A percentile compares a stretch with the other conserved stretches of the same genome.
Evolutionary conservation across 2,113 vertebrate species (phyloP).

Genomic region (Cheilinus undulatus): DNA sequence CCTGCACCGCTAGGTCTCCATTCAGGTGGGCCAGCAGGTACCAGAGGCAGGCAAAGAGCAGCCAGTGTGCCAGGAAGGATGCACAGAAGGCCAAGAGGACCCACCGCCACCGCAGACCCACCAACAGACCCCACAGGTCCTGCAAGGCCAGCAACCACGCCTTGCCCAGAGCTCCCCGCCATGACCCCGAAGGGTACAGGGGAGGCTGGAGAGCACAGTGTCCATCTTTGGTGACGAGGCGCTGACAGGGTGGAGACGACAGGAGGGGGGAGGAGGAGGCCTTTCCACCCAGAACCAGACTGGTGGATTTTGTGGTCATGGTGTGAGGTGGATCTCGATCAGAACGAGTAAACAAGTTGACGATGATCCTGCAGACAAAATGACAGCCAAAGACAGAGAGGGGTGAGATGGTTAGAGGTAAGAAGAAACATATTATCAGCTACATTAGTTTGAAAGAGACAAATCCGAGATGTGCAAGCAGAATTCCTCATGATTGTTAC

Average conservation of each 20-base stretch:
- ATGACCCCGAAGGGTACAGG: slow-evolving; percentile 50
- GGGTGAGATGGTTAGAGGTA: no score
- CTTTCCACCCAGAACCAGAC: slow-evolving; percentile 81
- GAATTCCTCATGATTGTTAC: no score
- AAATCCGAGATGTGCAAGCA: no score
- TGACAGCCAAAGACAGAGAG: slow-evolving; percentile 15
- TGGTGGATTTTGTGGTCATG: slow-evolving; percentile 78
- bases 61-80: slow-evolving; percentile 95
- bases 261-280: slow-evolving; percentile 87
- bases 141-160: slow-evolving; percentile 87
- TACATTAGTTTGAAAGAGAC: no score
- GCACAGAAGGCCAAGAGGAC: slow-evolving; percentile 94
- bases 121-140: slow-evolving; percentile 93
- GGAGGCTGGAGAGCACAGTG: slow-evolving; percentile 82
- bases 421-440: no score
- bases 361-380: slow-evolving; percentile 58
- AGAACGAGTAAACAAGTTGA: slow-evolving; percentile 35
- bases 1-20: slow-evolving; percentile 91
- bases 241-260: slow-evolving; percentile 77
- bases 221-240: slow-evolving; percentile 95
- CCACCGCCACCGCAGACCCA: slow-evolving; percentile 97
- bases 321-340: slow-evolving; percentile 32
- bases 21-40: slow-evolving; percentile 95
- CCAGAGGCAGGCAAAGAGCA: slow-evolving; percentile 97
- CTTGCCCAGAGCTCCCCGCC: slow-evolving; percentile 72